Conservation (phyloP, 2,113 vertebrate genomes). For the Dromaius novaehollandiae region DNA sequence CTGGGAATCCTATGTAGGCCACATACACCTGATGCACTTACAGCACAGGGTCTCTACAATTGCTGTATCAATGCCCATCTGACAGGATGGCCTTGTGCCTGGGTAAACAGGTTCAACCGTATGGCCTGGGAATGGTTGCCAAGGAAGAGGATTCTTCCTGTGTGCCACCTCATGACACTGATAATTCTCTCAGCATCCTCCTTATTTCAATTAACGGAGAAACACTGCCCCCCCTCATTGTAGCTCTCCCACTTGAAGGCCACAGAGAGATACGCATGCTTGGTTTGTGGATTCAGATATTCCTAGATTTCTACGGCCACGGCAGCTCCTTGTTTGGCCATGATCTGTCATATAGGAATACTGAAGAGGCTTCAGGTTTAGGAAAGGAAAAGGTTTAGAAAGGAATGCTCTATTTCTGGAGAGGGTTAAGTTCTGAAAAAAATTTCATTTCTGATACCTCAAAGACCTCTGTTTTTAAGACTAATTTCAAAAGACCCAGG, state of each 20-base stretch:
- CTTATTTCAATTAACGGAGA: background rate
- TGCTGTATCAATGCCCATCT: conserved; percentile 38
- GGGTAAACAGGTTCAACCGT: conserved; percentile 50
- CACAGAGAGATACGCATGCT: fast-evolving
- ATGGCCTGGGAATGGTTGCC: conserved; percentile 1
- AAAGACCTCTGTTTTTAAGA: background rate
- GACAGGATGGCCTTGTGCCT: conserved; percentile 44
- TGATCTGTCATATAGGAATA: background rate
- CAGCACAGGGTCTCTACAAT: background rate
- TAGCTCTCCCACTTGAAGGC: background rate
- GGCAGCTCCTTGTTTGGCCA: background rate
- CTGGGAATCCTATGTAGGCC: conserved; percentile 55
- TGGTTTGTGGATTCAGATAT: background rate
- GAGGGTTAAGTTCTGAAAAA: background rate
- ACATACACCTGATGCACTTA: conserved; percentile 4
- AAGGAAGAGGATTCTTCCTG: conserved; percentile 18
- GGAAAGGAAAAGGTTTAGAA: background rate
- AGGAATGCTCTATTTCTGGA: background rate
- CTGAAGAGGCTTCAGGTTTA: background rate
- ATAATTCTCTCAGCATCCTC: background rate
- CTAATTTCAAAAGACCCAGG: background rate
- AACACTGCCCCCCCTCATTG: background rate
- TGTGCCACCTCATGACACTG: background rate
- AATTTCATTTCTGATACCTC: background rate
- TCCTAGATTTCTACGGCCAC: background rate